These are phyloP conservation scores for Meriones psammophilus DNA, from an alignment of 2,797 vertebrate species.

Conservation along the genomic window DNA sequence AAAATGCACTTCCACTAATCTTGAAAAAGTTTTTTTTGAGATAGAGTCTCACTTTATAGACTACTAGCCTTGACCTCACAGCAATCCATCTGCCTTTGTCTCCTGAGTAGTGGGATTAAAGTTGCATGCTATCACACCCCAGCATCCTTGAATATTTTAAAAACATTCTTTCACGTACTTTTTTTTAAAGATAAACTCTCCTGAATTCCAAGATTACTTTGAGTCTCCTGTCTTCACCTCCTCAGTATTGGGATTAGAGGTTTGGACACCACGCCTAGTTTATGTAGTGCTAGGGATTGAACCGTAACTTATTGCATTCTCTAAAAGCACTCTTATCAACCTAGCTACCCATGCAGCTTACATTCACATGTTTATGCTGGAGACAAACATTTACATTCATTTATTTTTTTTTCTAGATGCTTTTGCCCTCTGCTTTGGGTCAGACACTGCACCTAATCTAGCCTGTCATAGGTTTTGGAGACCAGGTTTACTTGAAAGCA, in stretches of 20 bases:
- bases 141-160: background rate
- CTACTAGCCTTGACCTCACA: background rate
- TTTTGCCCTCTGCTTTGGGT: background rate
- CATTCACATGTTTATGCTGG: background rate
- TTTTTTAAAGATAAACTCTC: background rate
- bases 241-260: background rate
- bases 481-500: slow-evolving; percentile 52
- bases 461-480: slow-evolving; percentile 15
- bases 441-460: background rate
- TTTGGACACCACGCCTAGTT: background rate
- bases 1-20: slow-evolving; percentile 4
- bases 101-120: background rate
- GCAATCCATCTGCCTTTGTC: background rate
- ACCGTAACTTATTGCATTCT: background rate
- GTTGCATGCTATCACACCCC: too few species aligned
- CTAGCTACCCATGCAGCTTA: background rate
- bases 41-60: background rate
- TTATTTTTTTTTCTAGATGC: background rate
- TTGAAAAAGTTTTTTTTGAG: background rate
- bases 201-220: background rate
- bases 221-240: background rate
- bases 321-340: background rate
- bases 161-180: background rate
- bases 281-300: background rate
- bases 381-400: background rate